Conservation (phyloP, 2,888 invertebrate species). For the Melanophora roralis region DNA sequence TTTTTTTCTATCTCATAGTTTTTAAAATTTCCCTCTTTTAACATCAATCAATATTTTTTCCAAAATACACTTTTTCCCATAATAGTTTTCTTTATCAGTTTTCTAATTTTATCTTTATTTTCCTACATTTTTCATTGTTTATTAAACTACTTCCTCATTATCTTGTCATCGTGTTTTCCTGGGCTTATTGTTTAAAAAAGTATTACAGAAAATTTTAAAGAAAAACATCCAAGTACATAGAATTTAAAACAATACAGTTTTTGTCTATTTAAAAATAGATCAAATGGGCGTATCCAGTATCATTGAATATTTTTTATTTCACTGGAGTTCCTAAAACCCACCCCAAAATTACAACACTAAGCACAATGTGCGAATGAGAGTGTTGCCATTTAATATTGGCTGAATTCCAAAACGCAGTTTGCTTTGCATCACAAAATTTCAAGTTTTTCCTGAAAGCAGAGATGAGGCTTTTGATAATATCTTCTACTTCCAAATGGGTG, state of each 20-base stretch:
- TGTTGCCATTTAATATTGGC: too few relatives aligned
- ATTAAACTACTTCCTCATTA: conserved; percentile 56
- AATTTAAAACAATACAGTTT: conserved; percentile 29
- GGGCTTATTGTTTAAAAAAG: conserved; percentile 42
- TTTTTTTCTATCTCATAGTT: neutral
- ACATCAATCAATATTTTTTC: neutral
- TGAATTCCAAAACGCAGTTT: too few relatives aligned
- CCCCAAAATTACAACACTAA: conserved; percentile 27
- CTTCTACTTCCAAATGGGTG: too few relatives aligned
- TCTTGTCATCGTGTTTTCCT: conserved; percentile 47
- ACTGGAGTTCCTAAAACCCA: conserved; percentile 17
- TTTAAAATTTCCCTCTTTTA: too few relatives aligned
- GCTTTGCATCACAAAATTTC: too few relatives aligned
- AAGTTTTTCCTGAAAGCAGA: too few relatives aligned
- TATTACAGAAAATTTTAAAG: neutral
- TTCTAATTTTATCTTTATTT: neutral
- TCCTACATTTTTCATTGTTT: conserved; percentile 3
- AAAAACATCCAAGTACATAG: neutral
- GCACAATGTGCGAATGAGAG: neutral
- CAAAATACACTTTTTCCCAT: conserved; percentile 29
- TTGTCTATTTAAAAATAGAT: conserved; percentile 54
- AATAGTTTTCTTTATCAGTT: neutral
- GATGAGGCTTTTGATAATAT: too few relatives aligned
- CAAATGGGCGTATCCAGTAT: conserved; percentile 62
- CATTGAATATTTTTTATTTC: conserved; percentile 20